These are phyloP conservation scores for Phoxinus phoxinus DNA, from an alignment of 2,113 vertebrate genomes.

Conservation along the genomic window DNA sequence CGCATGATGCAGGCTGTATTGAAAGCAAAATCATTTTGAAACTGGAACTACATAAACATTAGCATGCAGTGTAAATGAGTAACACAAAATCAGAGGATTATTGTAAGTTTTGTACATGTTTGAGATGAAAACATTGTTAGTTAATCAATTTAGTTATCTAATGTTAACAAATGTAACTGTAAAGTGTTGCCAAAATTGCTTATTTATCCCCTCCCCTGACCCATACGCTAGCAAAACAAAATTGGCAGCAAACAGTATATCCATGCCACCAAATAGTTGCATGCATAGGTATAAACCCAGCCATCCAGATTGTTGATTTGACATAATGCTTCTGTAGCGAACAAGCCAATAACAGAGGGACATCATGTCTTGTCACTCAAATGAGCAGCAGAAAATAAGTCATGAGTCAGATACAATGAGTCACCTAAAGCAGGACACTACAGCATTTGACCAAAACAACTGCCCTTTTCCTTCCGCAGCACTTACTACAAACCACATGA, in stretches of 20 bases:
- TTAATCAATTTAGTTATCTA: too few relatives aligned
- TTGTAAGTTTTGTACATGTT: not conserved
- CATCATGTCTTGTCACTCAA: constrained; percentile 12
- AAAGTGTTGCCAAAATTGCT: not conserved
- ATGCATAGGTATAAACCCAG: not conserved
- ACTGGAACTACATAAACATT: not conserved
- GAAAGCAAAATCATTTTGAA: constrained; percentile 1
- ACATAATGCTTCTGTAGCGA: not conserved
- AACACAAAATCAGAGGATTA: not conserved
- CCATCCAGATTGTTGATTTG: not conserved
- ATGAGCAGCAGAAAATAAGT: constrained; percentile 28
- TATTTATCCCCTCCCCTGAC: not conserved
- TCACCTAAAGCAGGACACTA: constrained; percentile 16
- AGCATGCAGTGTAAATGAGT: not conserved
- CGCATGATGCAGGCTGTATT: not conserved
- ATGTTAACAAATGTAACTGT: not conserved
- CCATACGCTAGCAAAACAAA: not conserved
- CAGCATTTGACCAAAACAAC: constrained; percentile 10
- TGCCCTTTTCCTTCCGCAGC: not conserved
- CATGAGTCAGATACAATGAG: constrained; percentile 41
- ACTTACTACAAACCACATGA: not conserved
- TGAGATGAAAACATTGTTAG: not conserved
- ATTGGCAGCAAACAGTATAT: not conserved
- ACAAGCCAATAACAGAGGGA: not conserved
- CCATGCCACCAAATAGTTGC: not conserved